Evolutionary conservation across 2,888 invertebrate species (phyloP).

Genomic region (Caenorhabditis wallacei): DNA sequence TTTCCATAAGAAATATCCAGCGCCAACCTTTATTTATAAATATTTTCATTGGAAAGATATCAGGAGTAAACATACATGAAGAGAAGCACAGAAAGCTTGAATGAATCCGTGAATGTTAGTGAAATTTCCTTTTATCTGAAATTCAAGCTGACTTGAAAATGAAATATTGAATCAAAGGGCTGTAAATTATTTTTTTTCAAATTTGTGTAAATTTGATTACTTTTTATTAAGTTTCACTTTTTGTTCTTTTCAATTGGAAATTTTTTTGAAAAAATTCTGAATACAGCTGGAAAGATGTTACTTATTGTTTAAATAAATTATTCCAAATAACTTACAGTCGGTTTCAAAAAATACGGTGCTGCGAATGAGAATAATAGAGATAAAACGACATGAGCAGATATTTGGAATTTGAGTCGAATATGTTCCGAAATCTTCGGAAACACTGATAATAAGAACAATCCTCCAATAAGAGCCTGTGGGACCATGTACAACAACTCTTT

Average conservation of each 20-base stretch:
- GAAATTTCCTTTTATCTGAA: slow-evolving; percentile 72
- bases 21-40: slow-evolving; percentile 63
- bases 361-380: slow-evolving; percentile 64
- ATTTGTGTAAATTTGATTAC: not conserved
- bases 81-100: slow-evolving; percentile 74
- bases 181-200: not conserved
- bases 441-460: slow-evolving; percentile 63
- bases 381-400: slow-evolving; percentile 67
- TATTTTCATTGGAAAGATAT: not conserved
- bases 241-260: too few species aligned
- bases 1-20: slow-evolving; percentile 66
- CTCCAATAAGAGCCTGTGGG: slow-evolving; percentile 64
- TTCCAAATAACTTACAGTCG: slow-evolving; percentile 70
- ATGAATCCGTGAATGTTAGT: slow-evolving; percentile 74
- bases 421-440: slow-evolving; percentile 58
- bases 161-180: too few species aligned
- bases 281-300: too few species aligned
- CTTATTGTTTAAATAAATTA: too few species aligned
- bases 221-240: too few species aligned
- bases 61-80: slow-evolving; percentile 68
- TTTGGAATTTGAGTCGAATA: slow-evolving; percentile 60
- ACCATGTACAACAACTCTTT: slow-evolving; percentile 29
- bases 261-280: too few species aligned
- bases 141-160: not conserved
- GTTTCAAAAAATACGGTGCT: slow-evolving; percentile 63